Percentiles rank a stretch among this genome's conserved stretches.
Conservation (phyloP, 2,113 vertebrate species). For the Rissa tridactyla region DNA sequence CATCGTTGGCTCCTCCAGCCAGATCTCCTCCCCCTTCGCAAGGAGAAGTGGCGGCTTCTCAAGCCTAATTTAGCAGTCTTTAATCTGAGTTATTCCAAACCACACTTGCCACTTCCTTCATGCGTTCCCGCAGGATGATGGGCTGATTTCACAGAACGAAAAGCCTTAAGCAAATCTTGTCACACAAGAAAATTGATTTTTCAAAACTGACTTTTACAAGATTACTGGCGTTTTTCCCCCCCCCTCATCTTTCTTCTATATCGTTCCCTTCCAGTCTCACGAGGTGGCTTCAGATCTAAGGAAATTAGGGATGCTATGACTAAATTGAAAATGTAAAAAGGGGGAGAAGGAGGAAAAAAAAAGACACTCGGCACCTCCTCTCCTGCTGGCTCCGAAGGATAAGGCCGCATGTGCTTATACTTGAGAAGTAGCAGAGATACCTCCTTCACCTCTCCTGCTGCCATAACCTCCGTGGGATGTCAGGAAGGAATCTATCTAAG, state of each 20-base stretch:
- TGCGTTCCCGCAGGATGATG: constrained; percentile 45
- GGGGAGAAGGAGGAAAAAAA: background rate
- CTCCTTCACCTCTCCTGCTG: background rate
- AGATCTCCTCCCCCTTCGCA: background rate
- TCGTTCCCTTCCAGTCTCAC: constrained; percentile 53
- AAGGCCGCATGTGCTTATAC: accelerated
- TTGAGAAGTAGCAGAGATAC: background rate
- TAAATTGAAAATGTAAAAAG: constrained; percentile 53
- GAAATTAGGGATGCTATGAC: constrained; percentile 62
- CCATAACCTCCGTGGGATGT: accelerated
- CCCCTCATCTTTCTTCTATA: constrained; percentile 13
- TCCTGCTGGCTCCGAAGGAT: background rate
- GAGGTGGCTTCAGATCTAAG: constrained; percentile 55
- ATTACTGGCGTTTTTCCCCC: background rate
- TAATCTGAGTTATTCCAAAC: constrained; percentile 62
- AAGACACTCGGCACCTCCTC: background rate
- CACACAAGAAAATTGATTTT: constrained; percentile 69
- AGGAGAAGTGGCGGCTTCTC: background rate
- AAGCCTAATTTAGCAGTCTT: constrained; percentile 61
- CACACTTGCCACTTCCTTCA: constrained; percentile 44
- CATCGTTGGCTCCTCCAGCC: background rate
- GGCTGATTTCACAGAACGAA: constrained; percentile 65
- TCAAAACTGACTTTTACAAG: constrained; percentile 68
- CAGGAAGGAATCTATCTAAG: background rate
- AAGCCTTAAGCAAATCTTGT: constrained; percentile 65